phyloP scores from a whole-genome alignment of 2,113 vertebrate genomes.

The Daphoenositta chrysoptera region DNA sequence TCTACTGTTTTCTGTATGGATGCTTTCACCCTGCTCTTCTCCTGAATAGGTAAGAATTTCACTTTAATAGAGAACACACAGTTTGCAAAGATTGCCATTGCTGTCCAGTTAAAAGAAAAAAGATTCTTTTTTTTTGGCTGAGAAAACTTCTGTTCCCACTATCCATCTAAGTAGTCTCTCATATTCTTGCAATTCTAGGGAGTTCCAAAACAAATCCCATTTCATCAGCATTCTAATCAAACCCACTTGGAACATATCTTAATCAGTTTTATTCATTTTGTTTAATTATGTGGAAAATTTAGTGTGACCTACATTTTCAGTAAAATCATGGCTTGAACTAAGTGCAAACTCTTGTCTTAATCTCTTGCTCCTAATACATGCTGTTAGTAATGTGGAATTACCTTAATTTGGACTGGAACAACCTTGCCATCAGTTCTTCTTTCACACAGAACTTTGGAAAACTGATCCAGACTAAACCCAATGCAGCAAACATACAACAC shows the following conservation, averaged over 20 bases:
- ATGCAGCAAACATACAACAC: not conserved
- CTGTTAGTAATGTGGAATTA: not conserved
- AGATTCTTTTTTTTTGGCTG: not conserved
- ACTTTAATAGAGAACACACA: constrained; percentile 75
- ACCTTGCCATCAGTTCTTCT: not conserved
- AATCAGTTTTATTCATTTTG: not conserved
- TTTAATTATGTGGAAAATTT: not conserved
- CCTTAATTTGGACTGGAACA: not conserved
- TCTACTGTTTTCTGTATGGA: constrained; percentile 76
- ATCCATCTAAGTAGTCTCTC: not conserved
- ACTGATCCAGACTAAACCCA: not conserved
- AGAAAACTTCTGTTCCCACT: not conserved
- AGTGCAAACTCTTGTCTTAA: not conserved
- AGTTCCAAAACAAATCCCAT: not conserved
- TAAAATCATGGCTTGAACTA: not conserved
- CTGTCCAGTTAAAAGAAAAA: constrained; percentile 41
- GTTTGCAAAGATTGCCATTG: constrained; percentile 72
- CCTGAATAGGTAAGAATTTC: constrained; percentile 65
- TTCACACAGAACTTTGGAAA: not conserved
- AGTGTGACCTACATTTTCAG: not conserved
- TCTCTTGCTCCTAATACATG: not conserved
- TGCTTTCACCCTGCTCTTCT: constrained; percentile 71
- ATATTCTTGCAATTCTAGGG: not conserved
- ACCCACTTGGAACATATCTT: not conserved
- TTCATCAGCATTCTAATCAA: not conserved